phyloP scores from a whole-genome alignment of 2,113 vertebrate species.

The Brachyhypopomus occidentalis region DNA sequence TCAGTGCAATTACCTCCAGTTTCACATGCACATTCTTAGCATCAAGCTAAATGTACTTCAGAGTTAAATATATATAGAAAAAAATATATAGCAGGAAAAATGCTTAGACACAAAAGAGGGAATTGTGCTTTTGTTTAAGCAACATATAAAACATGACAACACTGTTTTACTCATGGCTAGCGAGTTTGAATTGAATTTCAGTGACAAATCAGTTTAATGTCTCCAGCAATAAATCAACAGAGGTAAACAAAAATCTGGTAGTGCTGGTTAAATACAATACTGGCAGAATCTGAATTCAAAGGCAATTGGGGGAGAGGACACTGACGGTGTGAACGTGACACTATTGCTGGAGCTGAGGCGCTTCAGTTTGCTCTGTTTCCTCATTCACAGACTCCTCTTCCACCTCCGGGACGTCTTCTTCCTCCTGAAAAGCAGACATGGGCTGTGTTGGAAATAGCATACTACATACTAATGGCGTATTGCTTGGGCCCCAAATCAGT shows the following conservation, averaged over 20 bases:
- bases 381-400: conserved; percentile 73
- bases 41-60: neutral
- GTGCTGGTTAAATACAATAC: conserved; percentile 45
- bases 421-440: conserved; percentile 67
- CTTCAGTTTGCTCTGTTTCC: conserved; percentile 73
- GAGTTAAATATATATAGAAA: neutral
- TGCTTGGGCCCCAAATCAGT: too few species aligned
- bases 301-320: conserved; percentile 37
- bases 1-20: conserved; percentile 23
- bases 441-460: too few species aligned
- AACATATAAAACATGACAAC: neutral
- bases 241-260: conserved; percentile 33
- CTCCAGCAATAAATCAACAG: neutral
- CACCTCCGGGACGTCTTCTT: conserved; percentile 72
- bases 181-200: neutral
- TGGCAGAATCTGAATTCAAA: conserved; percentile 45
- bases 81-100: neutral
- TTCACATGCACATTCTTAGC: neutral
- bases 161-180: neutral
- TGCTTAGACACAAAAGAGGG: neutral
- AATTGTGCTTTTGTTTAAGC: neutral
- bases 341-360: conserved; percentile 25
- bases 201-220: neutral
- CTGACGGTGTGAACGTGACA: conserved; percentile 25
- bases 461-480: too few species aligned